Conservation (phyloP, 2,113 vertebrate genomes). For the Syrrhaptes paradoxus region DNA sequence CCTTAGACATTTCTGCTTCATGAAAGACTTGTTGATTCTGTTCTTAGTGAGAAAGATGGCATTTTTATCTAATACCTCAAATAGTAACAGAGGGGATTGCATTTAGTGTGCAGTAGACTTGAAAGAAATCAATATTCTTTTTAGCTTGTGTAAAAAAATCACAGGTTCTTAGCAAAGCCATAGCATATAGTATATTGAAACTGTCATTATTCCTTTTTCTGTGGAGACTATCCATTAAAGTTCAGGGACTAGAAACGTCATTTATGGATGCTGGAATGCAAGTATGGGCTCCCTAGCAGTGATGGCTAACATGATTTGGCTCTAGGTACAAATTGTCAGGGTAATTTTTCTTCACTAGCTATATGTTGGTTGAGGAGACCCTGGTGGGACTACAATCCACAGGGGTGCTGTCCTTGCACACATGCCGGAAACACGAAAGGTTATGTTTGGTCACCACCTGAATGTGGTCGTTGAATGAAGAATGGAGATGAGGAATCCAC, state of each 20-base stretch:
- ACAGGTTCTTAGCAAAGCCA: neutral
- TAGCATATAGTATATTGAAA: neutral
- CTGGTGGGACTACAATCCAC: neutral
- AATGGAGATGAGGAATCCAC: neutral
- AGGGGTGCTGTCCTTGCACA: neutral
- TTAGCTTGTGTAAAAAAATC: neutral
- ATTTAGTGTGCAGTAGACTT: neutral
- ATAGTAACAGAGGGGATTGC: neutral
- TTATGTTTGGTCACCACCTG: neutral
- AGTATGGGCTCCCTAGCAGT: neutral
- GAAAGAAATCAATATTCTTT: slow-evolving; percentile 19
- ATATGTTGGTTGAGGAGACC: neutral
- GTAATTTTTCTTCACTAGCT: neutral
- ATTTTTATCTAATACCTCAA: slow-evolving; percentile 10
- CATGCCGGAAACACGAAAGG: neutral
- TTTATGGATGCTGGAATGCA: neutral
- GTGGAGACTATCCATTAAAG: neutral
- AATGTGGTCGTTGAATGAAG: neutral
- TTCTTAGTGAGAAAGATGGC: neutral
- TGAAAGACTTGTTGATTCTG: neutral
- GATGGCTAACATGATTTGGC: neutral
- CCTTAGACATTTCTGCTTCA: neutral
- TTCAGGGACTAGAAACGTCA: neutral
- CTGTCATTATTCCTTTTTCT: neutral
- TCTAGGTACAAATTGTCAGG: neutral